Evolutionary conservation across 2,888 invertebrate genomes (phyloP).

Genomic region (Calameuta idolon): DNA sequence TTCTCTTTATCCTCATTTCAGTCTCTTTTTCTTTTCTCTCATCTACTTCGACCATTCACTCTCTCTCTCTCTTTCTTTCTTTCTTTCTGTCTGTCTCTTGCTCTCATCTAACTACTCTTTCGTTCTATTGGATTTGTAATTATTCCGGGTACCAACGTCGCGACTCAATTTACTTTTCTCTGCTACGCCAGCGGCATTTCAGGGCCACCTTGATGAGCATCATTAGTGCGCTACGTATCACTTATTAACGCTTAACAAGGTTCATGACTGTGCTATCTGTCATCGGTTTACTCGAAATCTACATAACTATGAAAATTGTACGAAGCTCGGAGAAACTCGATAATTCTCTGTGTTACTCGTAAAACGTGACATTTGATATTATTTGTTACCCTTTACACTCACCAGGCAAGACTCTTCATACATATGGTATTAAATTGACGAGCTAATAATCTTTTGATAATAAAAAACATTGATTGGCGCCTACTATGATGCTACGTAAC

Average conservation of each 20-base stretch:
- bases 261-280: not conserved
- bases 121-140: not conserved
- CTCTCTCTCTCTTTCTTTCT: no score
- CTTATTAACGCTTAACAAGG: not conserved
- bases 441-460: not conserved
- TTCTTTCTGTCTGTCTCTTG: not conserved
- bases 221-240: not conserved
- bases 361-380: not conserved
- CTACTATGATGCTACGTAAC: not conserved
- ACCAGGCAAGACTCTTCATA: not conserved
- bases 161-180: not conserved
- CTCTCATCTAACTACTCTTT: not conserved
- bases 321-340: not conserved
- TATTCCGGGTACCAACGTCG: not conserved
- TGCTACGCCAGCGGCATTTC: not conserved
- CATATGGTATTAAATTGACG: not conserved
- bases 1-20: not conserved
- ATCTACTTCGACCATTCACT: not conserved
- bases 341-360: not conserved
- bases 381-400: not conserved
- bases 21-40: not conserved
- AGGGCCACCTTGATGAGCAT: not conserved
- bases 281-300: not conserved
- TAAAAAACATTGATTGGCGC: not conserved
- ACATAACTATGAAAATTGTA: not conserved